These are phyloP conservation scores for Metaphire vulgaris DNA, from an alignment of 1,140 invertebrate species.

Conservation along the genomic window DNA sequence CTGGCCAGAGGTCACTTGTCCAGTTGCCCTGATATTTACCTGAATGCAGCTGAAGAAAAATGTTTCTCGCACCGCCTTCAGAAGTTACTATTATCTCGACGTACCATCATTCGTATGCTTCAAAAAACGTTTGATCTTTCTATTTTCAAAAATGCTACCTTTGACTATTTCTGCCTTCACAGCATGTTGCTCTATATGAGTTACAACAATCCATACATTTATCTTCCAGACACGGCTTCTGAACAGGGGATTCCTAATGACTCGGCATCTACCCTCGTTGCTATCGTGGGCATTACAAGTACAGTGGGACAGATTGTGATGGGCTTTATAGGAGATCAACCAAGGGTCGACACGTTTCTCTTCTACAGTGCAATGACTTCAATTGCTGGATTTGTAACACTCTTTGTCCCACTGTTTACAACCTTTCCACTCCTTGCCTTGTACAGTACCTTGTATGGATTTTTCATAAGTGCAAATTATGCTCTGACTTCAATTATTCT, in stretches of 20 bases:
- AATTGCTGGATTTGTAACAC: slow-evolving; percentile 18
- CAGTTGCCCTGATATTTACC: slow-evolving; percentile 11
- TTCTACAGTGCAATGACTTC: slow-evolving; percentile 36
- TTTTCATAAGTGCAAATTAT: slow-evolving; percentile 49
- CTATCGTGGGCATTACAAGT: slow-evolving; percentile 69
- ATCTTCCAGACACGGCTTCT: slow-evolving; percentile 56
- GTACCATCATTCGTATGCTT: background rate
- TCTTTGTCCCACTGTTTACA: slow-evolving; percentile 29
- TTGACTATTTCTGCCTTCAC: slow-evolving; percentile 74
- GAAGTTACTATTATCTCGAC: background rate
- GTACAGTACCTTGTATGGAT: slow-evolving; percentile 41
- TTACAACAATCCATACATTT: slow-evolving; percentile 84
- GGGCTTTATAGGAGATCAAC: slow-evolving; percentile 76
- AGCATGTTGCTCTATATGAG: slow-evolving; percentile 87
- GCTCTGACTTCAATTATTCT: slow-evolving; percentile 46
- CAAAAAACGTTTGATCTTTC: slow-evolving; percentile 18
- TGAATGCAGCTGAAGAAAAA: slow-evolving; percentile 3
- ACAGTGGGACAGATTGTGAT: slow-evolving; percentile 69
- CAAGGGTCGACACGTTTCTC: slow-evolving; percentile 42
- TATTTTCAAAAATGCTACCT: slow-evolving; percentile 65
- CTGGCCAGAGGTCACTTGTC: slow-evolving; percentile 5
- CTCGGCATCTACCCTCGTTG: slow-evolving; percentile 78
- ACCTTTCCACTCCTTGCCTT: slow-evolving; percentile 33
- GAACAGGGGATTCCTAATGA: slow-evolving; percentile 57
- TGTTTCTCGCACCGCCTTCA: background rate